Evolutionary conservation across 2,888 invertebrate genomes (phyloP).

Genomic region (Stenotaenia linearis): DNA sequence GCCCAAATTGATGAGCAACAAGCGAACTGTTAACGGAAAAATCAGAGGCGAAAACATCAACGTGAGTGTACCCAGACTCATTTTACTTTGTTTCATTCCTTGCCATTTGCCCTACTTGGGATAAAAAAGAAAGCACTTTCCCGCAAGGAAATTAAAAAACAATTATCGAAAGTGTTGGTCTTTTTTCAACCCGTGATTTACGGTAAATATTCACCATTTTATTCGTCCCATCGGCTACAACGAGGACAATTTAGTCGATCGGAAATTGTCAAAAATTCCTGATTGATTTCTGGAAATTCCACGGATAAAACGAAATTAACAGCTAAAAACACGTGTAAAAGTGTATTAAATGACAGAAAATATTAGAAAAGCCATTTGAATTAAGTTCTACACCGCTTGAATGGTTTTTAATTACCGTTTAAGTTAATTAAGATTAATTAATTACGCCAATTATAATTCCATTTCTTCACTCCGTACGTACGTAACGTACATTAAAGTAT

Average conservation of each 20-base stretch:
- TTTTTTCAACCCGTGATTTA: background rate
- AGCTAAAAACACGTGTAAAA: background rate
- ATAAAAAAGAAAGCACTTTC: background rate
- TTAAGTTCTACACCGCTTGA: background rate
- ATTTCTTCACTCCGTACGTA: background rate
- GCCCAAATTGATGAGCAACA: background rate
- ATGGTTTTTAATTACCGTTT: background rate
- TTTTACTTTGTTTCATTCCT: constrained; percentile 1
- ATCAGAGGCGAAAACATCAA: background rate
- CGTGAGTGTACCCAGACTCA: background rate
- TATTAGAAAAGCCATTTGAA: too few relatives aligned
- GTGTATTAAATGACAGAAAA: too few relatives aligned
- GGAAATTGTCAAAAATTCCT: background rate
- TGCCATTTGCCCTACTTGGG: constrained; percentile 1
- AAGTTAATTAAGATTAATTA: background rate
- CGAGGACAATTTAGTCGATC: background rate
- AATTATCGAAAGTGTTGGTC: background rate
- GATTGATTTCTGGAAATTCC: background rate
- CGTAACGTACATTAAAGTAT: background rate
- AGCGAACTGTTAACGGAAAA: background rate
- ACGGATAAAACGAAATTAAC: background rate
- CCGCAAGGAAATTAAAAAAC: background rate
- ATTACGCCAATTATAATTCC: background rate
- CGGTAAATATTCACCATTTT: background rate
- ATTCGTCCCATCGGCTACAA: background rate